Base-by-base conservation (phyloP, 2,797 vertebrate genomes). In the Oophaga sylvatica region DNA sequence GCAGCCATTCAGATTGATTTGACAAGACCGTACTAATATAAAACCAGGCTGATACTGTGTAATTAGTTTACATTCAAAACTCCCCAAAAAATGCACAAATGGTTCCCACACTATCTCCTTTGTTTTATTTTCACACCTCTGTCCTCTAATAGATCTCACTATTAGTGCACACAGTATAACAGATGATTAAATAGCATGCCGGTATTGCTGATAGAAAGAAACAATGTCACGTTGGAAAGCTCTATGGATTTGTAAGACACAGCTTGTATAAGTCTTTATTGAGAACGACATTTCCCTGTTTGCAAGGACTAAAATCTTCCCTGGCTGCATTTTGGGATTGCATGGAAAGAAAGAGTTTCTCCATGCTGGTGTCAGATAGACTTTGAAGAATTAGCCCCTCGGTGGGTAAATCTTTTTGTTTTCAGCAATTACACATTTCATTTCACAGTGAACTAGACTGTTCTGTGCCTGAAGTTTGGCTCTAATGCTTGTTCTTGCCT, bases 401-500 rank as follows among this genome's bases (percentile, higher is more conserved):
- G 56, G 79, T 62, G 68, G 68, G 53, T 48, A 80, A 75, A 81
- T 81, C 57, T 45, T 84, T 84, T 84, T 76, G 70, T 85, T 85
- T 77, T 79, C 62, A 57, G 79, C 86, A 82, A 87, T 87, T 87
- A 87, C 70, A 82, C 59, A 63, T 87, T 82, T 82, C 70, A 76
- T 75, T 65, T 84, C n/a, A 41, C 59, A 48, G 7, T 82, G 68
- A 65, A 82, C 41, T 29, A 67, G 56, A 81, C 70, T 76, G 86
- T 62, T 76, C 80, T 65, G 59, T 57, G 57, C 41, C 71, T 60
- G 79, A 48, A 62, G 78, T 87, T 31, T 63, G 68, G 56, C 35
- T 59, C 57, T 71, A 31, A 48, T 20, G 77, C 53, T 80, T 75
- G 57, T 45, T 75, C 57, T 81, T 59, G 22, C 75, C 41, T 87